Evolutionary conservation across 2,113 vertebrate species (phyloP).

Genomic region (Mormoops blainvillei): DNA sequence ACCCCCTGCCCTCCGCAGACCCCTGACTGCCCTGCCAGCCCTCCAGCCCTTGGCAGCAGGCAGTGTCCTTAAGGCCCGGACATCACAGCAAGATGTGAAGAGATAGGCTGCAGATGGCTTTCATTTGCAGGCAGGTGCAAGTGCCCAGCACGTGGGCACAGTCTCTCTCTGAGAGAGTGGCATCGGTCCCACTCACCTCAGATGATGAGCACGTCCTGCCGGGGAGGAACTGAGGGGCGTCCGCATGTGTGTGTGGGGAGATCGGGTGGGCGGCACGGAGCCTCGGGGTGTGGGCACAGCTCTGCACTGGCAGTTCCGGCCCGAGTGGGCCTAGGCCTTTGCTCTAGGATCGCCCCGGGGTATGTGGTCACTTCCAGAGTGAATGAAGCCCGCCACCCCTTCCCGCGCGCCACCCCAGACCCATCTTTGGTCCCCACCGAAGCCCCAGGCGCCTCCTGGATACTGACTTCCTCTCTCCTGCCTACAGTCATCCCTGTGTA

Average conservation of each 20-base stretch:
- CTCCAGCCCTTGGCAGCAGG: neutral
- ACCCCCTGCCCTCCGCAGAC: neutral
- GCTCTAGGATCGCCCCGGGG: too few relatives aligned
- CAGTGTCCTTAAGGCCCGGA: too few relatives aligned
- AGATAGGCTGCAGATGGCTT: neutral
- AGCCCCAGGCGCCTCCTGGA: too few relatives aligned
- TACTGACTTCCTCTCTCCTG: too few relatives aligned
- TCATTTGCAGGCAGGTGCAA: neutral
- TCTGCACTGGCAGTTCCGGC: too few relatives aligned
- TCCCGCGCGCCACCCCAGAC: too few relatives aligned
- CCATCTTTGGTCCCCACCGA: neutral
- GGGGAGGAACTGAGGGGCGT: neutral
- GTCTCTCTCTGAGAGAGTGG: neutral
- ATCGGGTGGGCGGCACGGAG: too few relatives aligned
- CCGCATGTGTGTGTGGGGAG: accelerated
- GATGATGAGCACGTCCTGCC: neutral
- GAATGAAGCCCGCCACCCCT: neutral
- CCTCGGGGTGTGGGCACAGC: too few relatives aligned
- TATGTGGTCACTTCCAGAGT: too few relatives aligned
- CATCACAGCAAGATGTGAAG: neutral
- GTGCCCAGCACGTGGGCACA: neutral
- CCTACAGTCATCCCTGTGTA: too few relatives aligned
- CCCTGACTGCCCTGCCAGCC: too few relatives aligned
- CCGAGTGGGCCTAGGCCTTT: too few relatives aligned
- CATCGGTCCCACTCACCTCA: neutral